Conservation (phyloP, 64 coral and sea anemone genomes). For the Exaiptasia diaphana region DNA sequence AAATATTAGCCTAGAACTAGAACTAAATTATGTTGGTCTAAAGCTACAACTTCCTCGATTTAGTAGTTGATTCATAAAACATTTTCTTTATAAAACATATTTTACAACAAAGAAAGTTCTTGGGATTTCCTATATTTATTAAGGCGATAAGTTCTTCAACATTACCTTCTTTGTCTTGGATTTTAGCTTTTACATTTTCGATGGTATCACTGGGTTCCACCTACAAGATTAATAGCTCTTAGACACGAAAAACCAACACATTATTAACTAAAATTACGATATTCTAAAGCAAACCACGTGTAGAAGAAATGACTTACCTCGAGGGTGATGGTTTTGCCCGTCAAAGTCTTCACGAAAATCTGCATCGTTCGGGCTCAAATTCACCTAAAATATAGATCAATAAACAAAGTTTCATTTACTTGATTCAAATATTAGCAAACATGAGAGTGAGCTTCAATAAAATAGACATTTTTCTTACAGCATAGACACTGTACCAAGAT, state of each 20-base stretch:
- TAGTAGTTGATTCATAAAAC: no score
- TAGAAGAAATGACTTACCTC: conserved; percentile 49
- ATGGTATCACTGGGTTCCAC: conserved; percentile 99
- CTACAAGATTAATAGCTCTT: conserved; percentile 16
- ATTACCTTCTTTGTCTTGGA: conserved; percentile 98
- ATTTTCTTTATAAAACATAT: no score
- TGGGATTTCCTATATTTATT: no score
- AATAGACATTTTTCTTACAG: not conserved
- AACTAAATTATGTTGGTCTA: no score
- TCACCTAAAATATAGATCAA: conserved; percentile 45
- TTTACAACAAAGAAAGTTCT: no score
- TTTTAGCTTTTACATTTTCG: conserved; percentile 99
- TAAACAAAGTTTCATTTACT: not conserved
- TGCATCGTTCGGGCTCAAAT: conserved; percentile 90
- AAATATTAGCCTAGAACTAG: no score
- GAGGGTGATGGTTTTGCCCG: conserved; percentile 97
- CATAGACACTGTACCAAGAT: conserved; percentile 38
- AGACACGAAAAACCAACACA: not conserved
- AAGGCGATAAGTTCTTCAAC: no score
- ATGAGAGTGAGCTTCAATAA: not conserved
- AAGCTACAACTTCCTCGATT: no score
- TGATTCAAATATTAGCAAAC: not conserved
- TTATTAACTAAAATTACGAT: not conserved
- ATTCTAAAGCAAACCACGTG: not conserved
- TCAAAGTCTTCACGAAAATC: conserved; percentile 99